Base-by-base conservation (phyloP, 2,113 vertebrate species). In the zebrafish (Danio rerio) region DNA sequence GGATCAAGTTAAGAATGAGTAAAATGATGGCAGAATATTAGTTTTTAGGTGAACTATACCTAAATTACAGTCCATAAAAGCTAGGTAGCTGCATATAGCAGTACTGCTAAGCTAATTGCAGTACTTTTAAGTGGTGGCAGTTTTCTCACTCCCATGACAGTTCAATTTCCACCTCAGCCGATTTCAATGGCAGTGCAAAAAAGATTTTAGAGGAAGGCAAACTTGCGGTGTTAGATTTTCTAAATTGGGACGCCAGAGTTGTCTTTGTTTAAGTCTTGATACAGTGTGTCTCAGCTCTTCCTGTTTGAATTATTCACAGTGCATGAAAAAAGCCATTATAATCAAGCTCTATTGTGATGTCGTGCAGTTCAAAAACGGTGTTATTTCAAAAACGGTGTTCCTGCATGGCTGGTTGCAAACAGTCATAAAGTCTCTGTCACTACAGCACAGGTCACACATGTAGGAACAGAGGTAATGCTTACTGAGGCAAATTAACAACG, bases 401-500 rank as follows among this genome's bases (percentile, higher is more conserved):
- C 58, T 63, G 20, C 18, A 7, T 11, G 59, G 58, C 59, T 78
- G 59, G 59, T 49, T 63, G 75, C 59, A 62, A 78, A 63, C 18
- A 8, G 59, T 50, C 15, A 43, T 18, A 16, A 47, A 78, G 62
- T 78, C 21, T 1, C 49, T 66, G 61, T 78, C 62, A 9, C 62
- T 53, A 13, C 49, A 42, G 49, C 47, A 66, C 21, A 53, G 15
- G 58, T 15, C 15, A 8, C 58, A 62, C 58, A 77, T 50, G 58
- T 77, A 20, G 13, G 9, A 50, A 50, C 45, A 50, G 9, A 77
- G 58, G 20, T 66, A 66, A 78, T 78, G 76, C 76, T 78, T 78
- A 65, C 76, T 66, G 76, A 78, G 31, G 76, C 61, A 78, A 65
- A 78, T 78, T 65, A 78, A 53, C 49, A 78, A 65, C 47, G 10